Evolutionary conservation across 2,113 vertebrate genomes (phyloP), one percentile per base, ranked within the genome.

Genomic region (Oriolus oriolus): DNA sequence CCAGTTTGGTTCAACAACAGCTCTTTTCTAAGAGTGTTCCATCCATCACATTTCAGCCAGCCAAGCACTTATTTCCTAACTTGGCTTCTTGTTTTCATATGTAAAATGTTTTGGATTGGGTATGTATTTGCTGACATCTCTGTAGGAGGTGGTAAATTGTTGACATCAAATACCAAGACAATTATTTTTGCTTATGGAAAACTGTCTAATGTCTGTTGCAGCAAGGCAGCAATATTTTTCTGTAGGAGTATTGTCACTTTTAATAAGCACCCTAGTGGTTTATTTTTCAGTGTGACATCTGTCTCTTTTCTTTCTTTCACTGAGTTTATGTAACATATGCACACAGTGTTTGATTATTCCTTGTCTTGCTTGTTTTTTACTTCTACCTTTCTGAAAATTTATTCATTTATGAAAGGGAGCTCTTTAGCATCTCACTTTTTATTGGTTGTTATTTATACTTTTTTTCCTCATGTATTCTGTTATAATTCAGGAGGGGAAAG

Each of bases 221-320:
- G 75, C 16, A 84, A 50, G 83, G 65, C n/a, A 80, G 39, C 47
- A 70, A 60, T 78, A 77, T 81, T 92, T 93, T 95, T 84, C 77
- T 2, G 75, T 90, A 77, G 93, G 78, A 95, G 74, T 95, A 87
- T 47, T 94, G 84, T 94, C 94, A 93, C 30, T 95, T 94, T 82
- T 89, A 87, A 88, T 73, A 91, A 96, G 68, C 61, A 90, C 60
- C 8, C n/a, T 77, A 35, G 49, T 65, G 66, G 70, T 89, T 94
- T 95, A 91, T 96, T 97, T 95, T 96, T 82, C 49, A 73, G 70
- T 79, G 50, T 89, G 87, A 87, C 89, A 93, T 87, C 89, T 94
- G 89, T 60, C 81, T 93, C 73, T 88, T 89, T 92, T 78, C 81
- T 74, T 89, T 91, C 28, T 82, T 87, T 35, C 11, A 50, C 2